Conservation (phyloP, 2,797 vertebrate genomes). For the Euthynnus affinis region DNA sequence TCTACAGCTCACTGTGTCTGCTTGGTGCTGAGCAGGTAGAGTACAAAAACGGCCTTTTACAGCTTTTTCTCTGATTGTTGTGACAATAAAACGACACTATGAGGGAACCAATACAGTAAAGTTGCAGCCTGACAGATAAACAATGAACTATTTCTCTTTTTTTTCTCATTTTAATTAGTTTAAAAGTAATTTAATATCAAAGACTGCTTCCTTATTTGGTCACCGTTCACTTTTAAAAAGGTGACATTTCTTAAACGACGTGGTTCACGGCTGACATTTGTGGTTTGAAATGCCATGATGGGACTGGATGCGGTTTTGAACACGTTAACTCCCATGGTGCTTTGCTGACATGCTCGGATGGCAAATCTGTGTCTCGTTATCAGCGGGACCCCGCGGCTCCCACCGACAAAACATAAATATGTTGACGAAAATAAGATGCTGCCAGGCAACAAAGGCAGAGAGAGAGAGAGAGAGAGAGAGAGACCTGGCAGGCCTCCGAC, state of each 20-base stretch:
- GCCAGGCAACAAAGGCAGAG: slow-evolving; percentile 11
- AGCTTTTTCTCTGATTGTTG: too few relatives aligned
- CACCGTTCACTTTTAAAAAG: not conserved
- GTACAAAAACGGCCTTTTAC: too few relatives aligned
- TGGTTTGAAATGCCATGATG: accelerated
- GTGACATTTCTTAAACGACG: not conserved
- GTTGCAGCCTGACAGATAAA: too few relatives aligned
- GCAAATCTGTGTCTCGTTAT: slow-evolving; percentile 18
- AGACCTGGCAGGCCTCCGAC: not conserved
- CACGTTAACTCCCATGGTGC: slow-evolving; percentile 9
- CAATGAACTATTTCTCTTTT: too few relatives aligned
- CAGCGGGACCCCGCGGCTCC: not conserved
- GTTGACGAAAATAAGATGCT: slow-evolving; percentile 14
- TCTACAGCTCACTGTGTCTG: too few relatives aligned
- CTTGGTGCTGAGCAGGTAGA: too few relatives aligned
- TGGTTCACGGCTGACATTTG: not conserved
- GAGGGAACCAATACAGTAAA: too few relatives aligned
- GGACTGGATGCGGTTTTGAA: not conserved
- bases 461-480: not conserved
- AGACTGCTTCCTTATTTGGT: not conserved
- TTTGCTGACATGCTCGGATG: slow-evolving; percentile 14
- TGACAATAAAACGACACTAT: too few relatives aligned
- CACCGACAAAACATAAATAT: slow-evolving; percentile 33
- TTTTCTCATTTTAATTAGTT: too few relatives aligned
- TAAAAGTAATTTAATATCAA: not conserved